Evolutionary conservation across 2,888 invertebrate genomes (phyloP), one percentile per base, ranked within the genome.

Genomic region (Hedychridium roseum): DNA sequence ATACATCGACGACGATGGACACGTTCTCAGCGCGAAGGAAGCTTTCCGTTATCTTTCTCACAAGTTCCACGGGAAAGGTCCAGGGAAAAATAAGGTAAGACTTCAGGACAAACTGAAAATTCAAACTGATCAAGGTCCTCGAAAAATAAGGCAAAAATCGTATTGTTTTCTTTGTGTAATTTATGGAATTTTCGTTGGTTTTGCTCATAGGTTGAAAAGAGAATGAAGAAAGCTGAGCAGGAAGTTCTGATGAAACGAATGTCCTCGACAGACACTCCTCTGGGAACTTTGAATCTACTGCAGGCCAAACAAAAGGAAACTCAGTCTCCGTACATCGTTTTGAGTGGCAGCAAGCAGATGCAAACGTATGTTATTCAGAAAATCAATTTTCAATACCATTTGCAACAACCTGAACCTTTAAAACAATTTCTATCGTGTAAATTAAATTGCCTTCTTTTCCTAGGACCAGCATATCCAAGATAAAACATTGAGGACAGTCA

Each of bases 1-100:
- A 76, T 99, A 99, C 79, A 94, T 95, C 58, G 98, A 99, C 80
- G 97, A 97, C 74, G 92, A 92, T 72, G 99, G 99, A 0, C 89
- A 94, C 44, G 85, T 92, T 65, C 85, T 99, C 50, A 91, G 90
- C 70, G 89, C 92, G 45, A 99, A 99, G 80, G 98, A 99, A 82
- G 98, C 99, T 36, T 98, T 97, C 82, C 85, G 93, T 60, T 94
- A 95, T 82, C 84, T 98, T 43, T 96, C 95, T 16, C 98, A 97
- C 80, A 96, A 97, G 82, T 99, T 99, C 83, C 99, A 99, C 82
- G 99, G 99, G 41, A 98, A 99, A 82, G 97, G 97, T 1, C 97
- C 98, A 14, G 98, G 99, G 43, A 99, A 99, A 80, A 97, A 96
- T 82, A 99, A 99, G 82, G 85, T 86, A 39, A 27, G 11, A 12